A percentile compares a stretch with the other conserved stretches of the same genome.
Conservation (phyloP, 2,113 vertebrate genomes). For the Albula glossodonta region DNA sequence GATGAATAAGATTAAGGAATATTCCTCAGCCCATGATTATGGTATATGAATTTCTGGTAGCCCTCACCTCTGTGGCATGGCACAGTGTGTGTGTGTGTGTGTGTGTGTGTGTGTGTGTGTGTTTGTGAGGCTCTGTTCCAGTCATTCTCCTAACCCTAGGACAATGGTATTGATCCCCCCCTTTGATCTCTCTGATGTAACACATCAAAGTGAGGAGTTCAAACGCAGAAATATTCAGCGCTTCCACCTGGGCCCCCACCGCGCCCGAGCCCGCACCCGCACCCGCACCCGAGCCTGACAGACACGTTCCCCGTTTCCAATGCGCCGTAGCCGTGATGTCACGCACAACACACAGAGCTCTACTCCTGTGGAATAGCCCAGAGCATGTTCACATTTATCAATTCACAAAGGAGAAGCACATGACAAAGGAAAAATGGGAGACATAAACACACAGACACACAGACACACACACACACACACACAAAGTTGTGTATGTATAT, state of each 20-base stretch:
- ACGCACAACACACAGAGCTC: not conserved
- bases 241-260: not conserved
- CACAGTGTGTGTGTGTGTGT: too few relatives aligned
- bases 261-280: not conserved
- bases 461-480: too few relatives aligned
- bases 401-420: too few relatives aligned
- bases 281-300: not conserved
- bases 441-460: too few relatives aligned
- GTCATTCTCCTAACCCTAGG: constrained; percentile 2
- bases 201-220: constrained; percentile 8
- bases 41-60: too few relatives aligned
- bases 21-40: too few relatives aligned
- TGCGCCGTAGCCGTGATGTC: not conserved
- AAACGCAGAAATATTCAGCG: not conserved
- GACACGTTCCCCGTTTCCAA: not conserved
- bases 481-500: too few relatives aligned
- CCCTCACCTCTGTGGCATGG: too few relatives aligned
- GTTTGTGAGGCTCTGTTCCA: not conserved
- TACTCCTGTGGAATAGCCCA: not conserved
- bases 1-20: too few relatives aligned
- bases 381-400: not conserved
- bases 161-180: constrained; percentile 4
- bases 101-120: too few relatives aligned
- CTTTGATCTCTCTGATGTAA: not conserved
- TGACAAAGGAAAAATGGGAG: too few relatives aligned